phyloP scores from a whole-genome alignment of 2,113 vertebrate species.

The Microtus richardsoni region DNA sequence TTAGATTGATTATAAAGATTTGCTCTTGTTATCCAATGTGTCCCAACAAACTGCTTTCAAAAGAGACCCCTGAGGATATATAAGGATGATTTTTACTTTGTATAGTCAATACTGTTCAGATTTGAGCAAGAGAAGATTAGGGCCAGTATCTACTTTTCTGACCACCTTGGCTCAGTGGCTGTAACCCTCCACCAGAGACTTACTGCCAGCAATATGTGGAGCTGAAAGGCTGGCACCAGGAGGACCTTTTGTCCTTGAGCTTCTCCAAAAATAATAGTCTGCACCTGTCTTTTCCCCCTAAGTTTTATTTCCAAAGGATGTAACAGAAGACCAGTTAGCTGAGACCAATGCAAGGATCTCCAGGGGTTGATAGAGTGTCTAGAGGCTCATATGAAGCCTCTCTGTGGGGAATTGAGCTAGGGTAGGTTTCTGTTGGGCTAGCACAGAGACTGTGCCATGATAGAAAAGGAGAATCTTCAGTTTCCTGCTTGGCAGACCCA shows the following conservation, averaged over 20 bases:
- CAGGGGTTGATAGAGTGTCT: not conserved
- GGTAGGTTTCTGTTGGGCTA: not conserved
- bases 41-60: not conserved
- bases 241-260: not conserved
- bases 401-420: not conserved
- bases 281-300: not conserved
- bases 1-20: not conserved
- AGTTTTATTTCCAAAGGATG: not conserved
- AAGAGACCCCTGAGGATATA: not conserved
- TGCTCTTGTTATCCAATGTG: not conserved
- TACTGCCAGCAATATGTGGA: not conserved
- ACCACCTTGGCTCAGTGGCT: not conserved
- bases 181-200: not conserved
- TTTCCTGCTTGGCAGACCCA: not conserved
- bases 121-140: not conserved
- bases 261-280: not conserved
- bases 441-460: not conserved
- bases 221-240: not conserved
- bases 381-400: not conserved
- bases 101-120: not conserved
- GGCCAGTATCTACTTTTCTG: not conserved
- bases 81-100: not conserved
- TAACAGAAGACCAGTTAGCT: not conserved
- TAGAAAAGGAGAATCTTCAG: not conserved
- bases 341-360: not conserved